A percentile compares a stretch with the other conserved stretches of the same genome.
Evolutionary conservation across 2,888 invertebrate genomes (phyloP).

Genomic region (Laspeyria flexula): DNA sequence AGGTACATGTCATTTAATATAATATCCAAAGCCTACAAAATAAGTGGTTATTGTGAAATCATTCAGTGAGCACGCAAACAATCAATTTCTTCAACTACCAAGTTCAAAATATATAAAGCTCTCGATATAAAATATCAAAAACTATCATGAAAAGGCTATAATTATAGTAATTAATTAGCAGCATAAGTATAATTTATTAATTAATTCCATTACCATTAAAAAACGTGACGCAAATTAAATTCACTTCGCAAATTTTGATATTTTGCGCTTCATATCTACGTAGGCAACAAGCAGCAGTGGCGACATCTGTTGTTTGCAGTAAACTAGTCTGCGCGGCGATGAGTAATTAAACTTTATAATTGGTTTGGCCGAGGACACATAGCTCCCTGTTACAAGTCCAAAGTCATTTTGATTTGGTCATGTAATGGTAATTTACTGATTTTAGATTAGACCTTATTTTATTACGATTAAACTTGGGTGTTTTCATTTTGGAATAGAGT

Average conservation of each 20-base stretch:
- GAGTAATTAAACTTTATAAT: slow-evolving; percentile 70
- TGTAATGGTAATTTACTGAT: slow-evolving; percentile 14
- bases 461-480: not conserved
- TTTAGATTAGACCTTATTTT: not conserved
- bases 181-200: no score
- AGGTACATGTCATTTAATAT: no score
- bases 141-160: no score
- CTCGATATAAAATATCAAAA: no score
- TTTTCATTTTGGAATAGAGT: not conserved
- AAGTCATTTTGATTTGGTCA: slow-evolving; percentile 37
- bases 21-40: no score
- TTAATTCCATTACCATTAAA: no score
- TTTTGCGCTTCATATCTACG: slow-evolving; percentile 4
- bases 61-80: no score
- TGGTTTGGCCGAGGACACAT: slow-evolving; percentile 55
- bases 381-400: slow-evolving; percentile 23
- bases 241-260: not conserved
- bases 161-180: not conserved
- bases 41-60: no score
- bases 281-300: slow-evolving; percentile 21
- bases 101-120: no score
- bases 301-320: slow-evolving; percentile 44
- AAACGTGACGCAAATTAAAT: not conserved
- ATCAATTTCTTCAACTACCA: no score
- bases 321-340: slow-evolving; percentile 46